Evolutionary conservation across 64 coral and sea anemone species (phyloP), one percentile per base, ranked within the genome.

Genomic region (Pachyseris speciosa): DNA sequence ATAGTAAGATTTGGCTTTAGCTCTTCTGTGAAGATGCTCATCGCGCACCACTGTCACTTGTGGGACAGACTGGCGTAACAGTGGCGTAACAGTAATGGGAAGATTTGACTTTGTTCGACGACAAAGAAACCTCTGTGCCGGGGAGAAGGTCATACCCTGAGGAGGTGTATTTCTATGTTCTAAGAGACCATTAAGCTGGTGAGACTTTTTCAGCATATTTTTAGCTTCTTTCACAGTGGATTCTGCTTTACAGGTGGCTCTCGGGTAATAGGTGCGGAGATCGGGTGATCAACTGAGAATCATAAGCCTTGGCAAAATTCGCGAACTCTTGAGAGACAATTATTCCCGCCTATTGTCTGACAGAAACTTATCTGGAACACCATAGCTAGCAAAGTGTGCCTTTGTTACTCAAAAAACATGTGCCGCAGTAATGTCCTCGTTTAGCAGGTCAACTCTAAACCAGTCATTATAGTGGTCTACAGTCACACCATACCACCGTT

Each of bases 1-100:
- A 76, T 76, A 92, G 51, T 85, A 61, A 50, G 88, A 39, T 91
- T 70, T 91, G 10, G 88, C 76, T 90, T 89, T 89, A 78, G 72
- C 87, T 78, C 87, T 74, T 34, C 73, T 61, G 31, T 72, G 29
- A 24, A 89, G 28, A 69, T 90, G 88, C 47, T 90, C 75, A 12
- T 90, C 88, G 22, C 33, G 64, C 13, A 90, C 88, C 6, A 81
- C 88, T 44, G 59, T 69, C 72, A 52, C 88, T 53, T 75, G 75
- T 69, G 74, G 76, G 28, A 89, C 88, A 50, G 77, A 91, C 60
- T 91, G 76, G 39, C 75, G 26, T 68, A 91, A 91, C 88, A 83
- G 83, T 71, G 19, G 22, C 38, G 67, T n/a, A n/a, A n/a, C 44
- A 52, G 76, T 55, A 15, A 52, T 45, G 7, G 88, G 64, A 60